Conservation (phyloP, 1,140 invertebrate species). For the Lethrus apterus region DNA sequence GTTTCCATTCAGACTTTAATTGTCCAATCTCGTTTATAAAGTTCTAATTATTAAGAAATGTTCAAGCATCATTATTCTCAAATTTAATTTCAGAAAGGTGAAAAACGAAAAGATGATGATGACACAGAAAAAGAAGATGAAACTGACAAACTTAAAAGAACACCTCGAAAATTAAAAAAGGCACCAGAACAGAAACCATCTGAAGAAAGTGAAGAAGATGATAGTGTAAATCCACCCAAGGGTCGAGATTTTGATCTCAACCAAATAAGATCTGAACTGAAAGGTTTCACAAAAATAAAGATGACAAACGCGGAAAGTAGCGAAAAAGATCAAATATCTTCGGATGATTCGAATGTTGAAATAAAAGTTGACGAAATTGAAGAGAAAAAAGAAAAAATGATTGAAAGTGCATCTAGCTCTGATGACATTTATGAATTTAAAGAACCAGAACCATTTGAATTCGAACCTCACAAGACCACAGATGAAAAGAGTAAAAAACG, state of each 20-base stretch:
- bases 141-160: constrained; percentile 28
- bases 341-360: constrained; percentile 34
- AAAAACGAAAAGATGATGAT: constrained; percentile 37
- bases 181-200: constrained; percentile 24
- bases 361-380: constrained; percentile 34
- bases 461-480: constrained; percentile 53
- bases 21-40: too few relatives aligned
- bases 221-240: constrained; percentile 41
- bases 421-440: constrained; percentile 84
- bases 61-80: background rate
- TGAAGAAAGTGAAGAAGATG: constrained; percentile 35
- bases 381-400: constrained; percentile 22
- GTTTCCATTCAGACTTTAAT: too few relatives aligned
- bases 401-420: constrained; percentile 37
- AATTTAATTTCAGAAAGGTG: constrained; percentile 22
- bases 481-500: constrained; percentile 53
- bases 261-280: constrained; percentile 75
- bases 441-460: constrained; percentile 79
- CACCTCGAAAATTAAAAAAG: constrained; percentile 29
- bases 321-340: constrained; percentile 39
- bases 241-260: constrained; percentile 73
- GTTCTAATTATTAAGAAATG: too few relatives aligned
- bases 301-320: constrained; percentile 27
- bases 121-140: constrained; percentile 40
- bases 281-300: constrained; percentile 63